Conservation (phyloP, 37 sponge, comb jelly and placozoan species). For the Theonella swinhoei region DNA sequence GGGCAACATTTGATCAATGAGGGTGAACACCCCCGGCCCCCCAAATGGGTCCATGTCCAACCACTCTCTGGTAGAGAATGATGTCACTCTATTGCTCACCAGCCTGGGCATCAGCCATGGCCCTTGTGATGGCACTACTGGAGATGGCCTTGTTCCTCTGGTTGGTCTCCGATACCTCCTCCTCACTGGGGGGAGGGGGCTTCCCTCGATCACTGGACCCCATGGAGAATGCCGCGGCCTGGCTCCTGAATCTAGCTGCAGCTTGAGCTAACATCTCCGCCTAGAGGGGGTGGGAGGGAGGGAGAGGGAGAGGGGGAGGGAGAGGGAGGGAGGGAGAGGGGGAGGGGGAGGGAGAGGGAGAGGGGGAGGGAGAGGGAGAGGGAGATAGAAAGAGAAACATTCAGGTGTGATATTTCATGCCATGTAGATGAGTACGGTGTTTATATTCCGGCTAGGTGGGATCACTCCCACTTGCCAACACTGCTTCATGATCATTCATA, state of each 20-base stretch:
- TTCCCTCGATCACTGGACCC: not conserved
- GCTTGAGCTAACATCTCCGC: conserved; percentile 69
- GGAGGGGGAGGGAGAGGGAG: conserved; percentile 7
- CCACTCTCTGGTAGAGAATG: no score
- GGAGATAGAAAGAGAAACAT: no score
- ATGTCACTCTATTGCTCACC: no score
- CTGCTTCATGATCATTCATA: no score
- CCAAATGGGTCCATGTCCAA: no score
- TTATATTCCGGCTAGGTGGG: no score
- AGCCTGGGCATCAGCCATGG: conserved; percentile 67
- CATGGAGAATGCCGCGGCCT: conserved; percentile 10
- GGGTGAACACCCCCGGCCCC: no score
- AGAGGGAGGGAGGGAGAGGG: not conserved
- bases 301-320: not conserved
- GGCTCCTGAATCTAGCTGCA: conserved; percentile 43
- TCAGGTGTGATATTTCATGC: no score
- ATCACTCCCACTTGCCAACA: no score
- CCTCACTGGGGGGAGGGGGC: conserved; percentile 38
- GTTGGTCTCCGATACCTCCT: conserved; percentile 77
- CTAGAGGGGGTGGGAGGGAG: conserved; percentile 1
- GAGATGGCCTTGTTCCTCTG: conserved; percentile 91
- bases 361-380: not conserved
- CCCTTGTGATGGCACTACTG: conserved; percentile 83
- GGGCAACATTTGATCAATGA: no score
- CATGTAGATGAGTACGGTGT: no score